phyloP scores from a whole-genome alignment of 2,888 invertebrate species.

The Lepidochrysops patricia region DNA sequence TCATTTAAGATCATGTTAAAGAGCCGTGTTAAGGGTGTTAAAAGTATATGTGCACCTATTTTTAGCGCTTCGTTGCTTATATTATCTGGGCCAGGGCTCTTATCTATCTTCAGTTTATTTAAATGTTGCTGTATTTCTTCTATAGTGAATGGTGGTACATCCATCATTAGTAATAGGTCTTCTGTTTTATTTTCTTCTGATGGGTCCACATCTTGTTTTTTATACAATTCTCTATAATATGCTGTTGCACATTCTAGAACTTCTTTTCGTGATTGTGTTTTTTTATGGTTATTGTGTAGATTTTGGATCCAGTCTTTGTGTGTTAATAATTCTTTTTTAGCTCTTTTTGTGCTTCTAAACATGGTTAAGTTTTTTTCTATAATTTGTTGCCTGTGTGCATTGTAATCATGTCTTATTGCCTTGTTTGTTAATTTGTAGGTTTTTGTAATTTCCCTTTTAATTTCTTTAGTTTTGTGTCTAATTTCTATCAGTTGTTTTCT shows the following conservation, averaged over 20 bases:
- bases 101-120: slow-evolving; percentile 17
- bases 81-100: slow-evolving; percentile 18
- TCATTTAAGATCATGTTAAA: slow-evolving; percentile 12
- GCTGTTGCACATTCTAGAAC: slow-evolving; percentile 17
- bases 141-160: slow-evolving; percentile 17
- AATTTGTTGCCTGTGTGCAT: slow-evolving; percentile 1
- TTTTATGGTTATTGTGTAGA: slow-evolving; percentile 12
- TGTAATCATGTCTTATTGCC: slow-evolving; percentile 19
- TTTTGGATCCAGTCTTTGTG: slow-evolving; percentile 18
- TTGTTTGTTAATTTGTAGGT: slow-evolving; percentile 17
- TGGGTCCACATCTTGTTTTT: too few relatives aligned
- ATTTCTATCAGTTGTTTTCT: not conserved
- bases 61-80: slow-evolving; percentile 20
- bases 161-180: too few relatives aligned
- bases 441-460: slow-evolving; percentile 7
- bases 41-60: not conserved
- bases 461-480: not conserved
- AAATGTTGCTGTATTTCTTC: not conserved
- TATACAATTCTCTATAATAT: too few relatives aligned
- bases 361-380: slow-evolving; percentile 14
- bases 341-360: slow-evolving; percentile 18
- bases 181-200: too few relatives aligned
- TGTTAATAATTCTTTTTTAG: slow-evolving; percentile 17
- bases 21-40: slow-evolving; percentile 14
- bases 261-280: slow-evolving; percentile 14